Base-by-base conservation (phyloP, 2,888 invertebrate species). In the Cryptus armator region DNA sequence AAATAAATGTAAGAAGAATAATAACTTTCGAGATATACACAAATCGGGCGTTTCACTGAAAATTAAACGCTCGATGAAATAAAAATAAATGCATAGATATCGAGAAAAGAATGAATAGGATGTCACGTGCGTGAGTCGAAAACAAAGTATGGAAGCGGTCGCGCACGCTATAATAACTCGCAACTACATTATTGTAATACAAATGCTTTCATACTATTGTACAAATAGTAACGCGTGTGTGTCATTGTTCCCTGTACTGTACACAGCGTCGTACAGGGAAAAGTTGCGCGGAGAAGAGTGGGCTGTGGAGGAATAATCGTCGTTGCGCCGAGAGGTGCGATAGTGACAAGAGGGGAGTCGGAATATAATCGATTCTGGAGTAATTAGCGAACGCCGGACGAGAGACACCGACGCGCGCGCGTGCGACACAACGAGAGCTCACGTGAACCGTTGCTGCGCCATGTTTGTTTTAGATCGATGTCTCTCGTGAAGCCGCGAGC, bases 401-500 rank as follows among this genome's bases (percentile, higher is more conserved):
- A 53, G 89, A 68, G 91, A 90, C 90, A 91, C 87, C 89, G 88
- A 88, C 37, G 37, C 37, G 37, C 87, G 88, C 85, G 85, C 87
- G 87, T 75, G 62, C 44, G 59, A 29, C 68, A 76, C 46, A 51
- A 51, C 70, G 79, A 79, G 74, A 84, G 71, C 53, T 72, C 66
- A 44, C 62, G 29, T 43, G 19, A 56, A 64, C 51, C 24, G 43
- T 56, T 32, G 10, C 16, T 74, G 89, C 89, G 91, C 90, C 91
- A 91, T 92, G 90, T 92, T 92, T 92, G 90, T 88, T 90, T 89
- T 90, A 90, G 91, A 92, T 92, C 91, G 90, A 92, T 92, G 92
- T 90, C 90, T 88, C 90, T 79, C 81, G 87, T 89, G 74, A 66
- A 24, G 51, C 51, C 46, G 29, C 56, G 75, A 71, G 46, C 66